A percentile compares a stretch with the other conserved stretches of the same genome.
These are phyloP conservation scores for Taeniopygia guttata DNA, from an alignment of 2,797 vertebrate genomes.

Conservation along the genomic window DNA sequence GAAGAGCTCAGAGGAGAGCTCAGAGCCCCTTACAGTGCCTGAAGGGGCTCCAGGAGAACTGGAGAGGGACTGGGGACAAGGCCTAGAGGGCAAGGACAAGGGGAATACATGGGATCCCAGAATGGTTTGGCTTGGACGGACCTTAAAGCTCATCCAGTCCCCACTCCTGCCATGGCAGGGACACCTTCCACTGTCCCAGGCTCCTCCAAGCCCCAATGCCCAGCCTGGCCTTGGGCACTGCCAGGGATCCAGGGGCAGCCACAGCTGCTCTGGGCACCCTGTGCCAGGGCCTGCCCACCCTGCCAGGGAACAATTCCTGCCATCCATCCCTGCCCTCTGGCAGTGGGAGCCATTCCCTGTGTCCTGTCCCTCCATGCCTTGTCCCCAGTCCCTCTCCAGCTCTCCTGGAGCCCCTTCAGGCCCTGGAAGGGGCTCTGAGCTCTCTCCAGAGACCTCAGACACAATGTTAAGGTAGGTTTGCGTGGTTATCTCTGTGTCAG, in stretches of 20 bases:
- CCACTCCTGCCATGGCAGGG: neutral
- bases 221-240: accelerated
- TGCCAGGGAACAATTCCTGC: accelerated
- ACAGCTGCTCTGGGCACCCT: neutral
- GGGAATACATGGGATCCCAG: neutral
- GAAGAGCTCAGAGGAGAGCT: neutral
- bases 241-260: neutral
- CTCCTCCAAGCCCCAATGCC: neutral
- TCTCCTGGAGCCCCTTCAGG: neutral
- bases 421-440: accelerated
- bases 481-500: neutral
- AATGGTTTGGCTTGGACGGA: no score
- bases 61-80: neutral
- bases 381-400: neutral
- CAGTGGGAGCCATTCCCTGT: neutral
- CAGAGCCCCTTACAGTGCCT: neutral
- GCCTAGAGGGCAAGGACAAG: accelerated
- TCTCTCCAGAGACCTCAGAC: neutral
- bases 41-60: neutral
- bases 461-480: neutral
- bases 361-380: neutral
- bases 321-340: accelerated
- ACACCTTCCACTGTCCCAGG: neutral
- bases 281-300: neutral
- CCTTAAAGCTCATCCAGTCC: accelerated